A percentile compares a stretch with the other conserved stretches of the same genome.
Conservation (phyloP, 1,140 invertebrate genomes). For the Pogonomyrmex barbatus region DNA sequence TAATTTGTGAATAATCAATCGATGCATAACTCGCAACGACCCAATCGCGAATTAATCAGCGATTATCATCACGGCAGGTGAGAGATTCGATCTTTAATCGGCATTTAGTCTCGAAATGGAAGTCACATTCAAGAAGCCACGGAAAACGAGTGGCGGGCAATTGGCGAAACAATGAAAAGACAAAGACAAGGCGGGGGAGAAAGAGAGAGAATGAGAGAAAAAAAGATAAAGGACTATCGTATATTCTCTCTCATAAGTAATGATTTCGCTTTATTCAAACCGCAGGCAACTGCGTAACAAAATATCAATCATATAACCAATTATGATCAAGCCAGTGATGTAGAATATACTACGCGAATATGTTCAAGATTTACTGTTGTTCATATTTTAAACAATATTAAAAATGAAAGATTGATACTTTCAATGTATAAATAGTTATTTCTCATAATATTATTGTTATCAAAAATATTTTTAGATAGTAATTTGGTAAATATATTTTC, state of each 20-base stretch:
- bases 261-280: slow-evolving; percentile 38
- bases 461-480: not conserved
- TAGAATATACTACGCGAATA: not conserved
- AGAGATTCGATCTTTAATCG: slow-evolving; percentile 52
- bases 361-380: not conserved
- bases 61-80: slow-evolving; percentile 76
- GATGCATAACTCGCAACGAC: slow-evolving; percentile 74
- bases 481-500: not conserved
- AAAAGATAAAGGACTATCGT: slow-evolving; percentile 2
- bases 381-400: slow-evolving; percentile 28
- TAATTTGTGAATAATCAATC: slow-evolving; percentile 82
- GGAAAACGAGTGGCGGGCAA: not conserved
- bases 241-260: slow-evolving; percentile 15
- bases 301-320: slow-evolving; percentile 41
- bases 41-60: slow-evolving; percentile 84
- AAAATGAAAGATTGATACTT: not conserved
- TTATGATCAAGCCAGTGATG: slow-evolving; percentile 30
- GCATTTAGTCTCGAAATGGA: slow-evolving; percentile 41
- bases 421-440: not conserved
- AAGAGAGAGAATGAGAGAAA: not conserved
- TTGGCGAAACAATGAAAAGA: not conserved
- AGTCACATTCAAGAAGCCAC: slow-evolving; percentile 4
- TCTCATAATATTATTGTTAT: slow-evolving; percentile 38
- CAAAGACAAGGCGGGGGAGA: not conserved
- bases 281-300: slow-evolving; percentile 16